These are phyloP conservation scores for Oscheius onirici DNA, from an alignment of 2,888 invertebrate species.

Conservation along the genomic window DNA sequence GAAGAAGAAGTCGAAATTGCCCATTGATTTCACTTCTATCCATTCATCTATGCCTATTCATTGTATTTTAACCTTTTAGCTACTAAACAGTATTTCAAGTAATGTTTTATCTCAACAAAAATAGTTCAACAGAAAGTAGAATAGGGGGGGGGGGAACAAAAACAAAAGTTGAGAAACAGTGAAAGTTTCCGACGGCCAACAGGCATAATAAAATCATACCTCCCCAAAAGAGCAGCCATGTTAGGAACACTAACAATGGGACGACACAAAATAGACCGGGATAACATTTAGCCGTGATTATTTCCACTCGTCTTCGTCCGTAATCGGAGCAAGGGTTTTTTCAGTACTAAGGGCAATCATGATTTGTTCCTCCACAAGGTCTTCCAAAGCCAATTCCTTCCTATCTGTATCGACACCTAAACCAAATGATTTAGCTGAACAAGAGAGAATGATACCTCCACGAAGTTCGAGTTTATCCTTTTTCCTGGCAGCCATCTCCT, in stretches of 20 bases:
- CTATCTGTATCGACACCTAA: constrained; percentile 52
- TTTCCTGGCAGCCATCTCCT: constrained; percentile 38
- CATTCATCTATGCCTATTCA: no score
- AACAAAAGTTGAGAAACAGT: background rate
- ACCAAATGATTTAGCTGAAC: background rate
- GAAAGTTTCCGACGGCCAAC: constrained; percentile 38
- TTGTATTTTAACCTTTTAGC: no score
- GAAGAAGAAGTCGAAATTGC: no score
- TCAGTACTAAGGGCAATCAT: constrained; percentile 64
- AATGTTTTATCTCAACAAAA: constrained; percentile 23
- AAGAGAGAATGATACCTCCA: background rate
- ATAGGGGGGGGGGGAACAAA: background rate
- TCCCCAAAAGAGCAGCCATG: constrained; percentile 40
- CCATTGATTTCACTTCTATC: no score
- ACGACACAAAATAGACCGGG: constrained; percentile 32
- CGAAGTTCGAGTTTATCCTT: constrained; percentile 53
- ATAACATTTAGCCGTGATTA: constrained; percentile 22
- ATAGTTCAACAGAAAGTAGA: constrained; percentile 20
- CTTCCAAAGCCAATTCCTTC: constrained; percentile 40
- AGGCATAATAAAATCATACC: constrained; percentile 46
- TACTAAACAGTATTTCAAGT: background rate
- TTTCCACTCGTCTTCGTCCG: constrained; percentile 45
- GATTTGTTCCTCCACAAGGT: constrained; percentile 66
- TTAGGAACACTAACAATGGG: constrained; percentile 30
- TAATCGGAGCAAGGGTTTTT: constrained; percentile 48